These are phyloP conservation scores for Halyomorpha halys DNA, from an alignment of 1,140 invertebrate species.

Conservation along the genomic window DNA sequence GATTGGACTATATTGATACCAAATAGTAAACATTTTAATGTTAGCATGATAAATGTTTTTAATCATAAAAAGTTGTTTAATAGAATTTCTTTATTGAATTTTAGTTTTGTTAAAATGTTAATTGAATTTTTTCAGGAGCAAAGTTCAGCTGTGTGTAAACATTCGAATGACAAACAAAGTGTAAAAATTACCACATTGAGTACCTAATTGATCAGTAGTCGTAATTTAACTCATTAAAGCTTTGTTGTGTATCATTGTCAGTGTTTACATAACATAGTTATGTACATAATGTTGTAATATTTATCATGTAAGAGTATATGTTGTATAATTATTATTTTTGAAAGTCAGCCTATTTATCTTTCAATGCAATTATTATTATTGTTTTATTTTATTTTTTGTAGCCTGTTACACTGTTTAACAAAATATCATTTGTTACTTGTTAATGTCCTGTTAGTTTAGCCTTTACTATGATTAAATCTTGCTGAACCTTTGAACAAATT, in stretches of 20 bases:
- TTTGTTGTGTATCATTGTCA: conserved; percentile 2
- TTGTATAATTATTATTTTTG: conserved; percentile 5
- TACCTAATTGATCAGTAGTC: conserved; percentile 16
- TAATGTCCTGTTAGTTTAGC: conserved; percentile 1
- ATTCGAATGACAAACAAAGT: background rate
- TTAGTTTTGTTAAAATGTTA: conserved; percentile 9
- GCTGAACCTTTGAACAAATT: background rate
- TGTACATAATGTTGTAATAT: conserved; percentile 14
- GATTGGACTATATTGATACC: background rate
- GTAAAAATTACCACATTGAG: conserved; percentile 16
- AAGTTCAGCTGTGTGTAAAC: conserved; percentile 66
- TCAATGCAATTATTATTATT: background rate
- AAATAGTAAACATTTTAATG: background rate
- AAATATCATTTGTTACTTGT: background rate
- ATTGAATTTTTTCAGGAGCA: conserved; percentile 43
- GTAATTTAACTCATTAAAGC: conserved; percentile 6
- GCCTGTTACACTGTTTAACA: background rate
- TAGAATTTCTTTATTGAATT: background rate
- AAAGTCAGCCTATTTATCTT: conserved; percentile 6
- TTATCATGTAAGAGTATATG: conserved; percentile 2
- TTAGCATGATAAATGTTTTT: background rate
- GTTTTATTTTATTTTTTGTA: background rate
- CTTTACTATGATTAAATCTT: background rate
- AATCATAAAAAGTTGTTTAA: background rate
- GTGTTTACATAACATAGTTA: background rate